Evolutionary conservation across 1,140 invertebrate genomes (phyloP).

Genomic region (Scaptomyza montana): DNA sequence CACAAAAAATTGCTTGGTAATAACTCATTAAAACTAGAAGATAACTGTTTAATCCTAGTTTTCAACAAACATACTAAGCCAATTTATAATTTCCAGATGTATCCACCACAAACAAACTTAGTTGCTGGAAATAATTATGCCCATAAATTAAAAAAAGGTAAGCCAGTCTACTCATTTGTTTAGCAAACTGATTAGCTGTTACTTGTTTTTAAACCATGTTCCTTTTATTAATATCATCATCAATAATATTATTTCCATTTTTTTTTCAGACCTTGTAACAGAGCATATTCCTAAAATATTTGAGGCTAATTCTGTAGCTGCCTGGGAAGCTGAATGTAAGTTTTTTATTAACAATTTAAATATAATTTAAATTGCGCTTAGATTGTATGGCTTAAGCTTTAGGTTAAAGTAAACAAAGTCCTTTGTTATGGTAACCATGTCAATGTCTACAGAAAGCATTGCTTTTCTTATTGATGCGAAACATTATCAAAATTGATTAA

Average conservation of each 20-base stretch:
- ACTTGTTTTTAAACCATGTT: no score
- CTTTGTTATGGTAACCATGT: no score
- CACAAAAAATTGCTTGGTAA: constrained; percentile 36
- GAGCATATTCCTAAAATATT: constrained; percentile 36
- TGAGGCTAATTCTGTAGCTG: constrained; percentile 17
- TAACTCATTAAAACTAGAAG: background rate
- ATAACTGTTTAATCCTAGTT: background rate
- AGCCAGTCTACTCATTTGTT: background rate
- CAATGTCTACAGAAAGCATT: no score
- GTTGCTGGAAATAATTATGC: constrained; percentile 20
- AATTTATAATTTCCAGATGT: constrained; percentile 17
- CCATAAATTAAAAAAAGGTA: constrained; percentile 32
- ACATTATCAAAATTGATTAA: background rate
- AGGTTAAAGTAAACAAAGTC: no score
- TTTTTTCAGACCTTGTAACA: constrained; percentile 17
- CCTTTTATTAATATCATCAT: no score
- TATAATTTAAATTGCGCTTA: no score
- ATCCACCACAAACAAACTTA: constrained; percentile 29
- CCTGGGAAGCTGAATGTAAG: constrained; percentile 32
- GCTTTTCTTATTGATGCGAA: no score
- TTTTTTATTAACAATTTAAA: background rate
- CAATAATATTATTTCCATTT: no score
- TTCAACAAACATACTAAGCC: no score
- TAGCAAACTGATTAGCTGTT: no score
- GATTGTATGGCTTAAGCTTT: no score